These are phyloP conservation scores for Scolopax rusticola DNA, from an alignment of 2,797 vertebrate species.

Conservation along the genomic window DNA sequence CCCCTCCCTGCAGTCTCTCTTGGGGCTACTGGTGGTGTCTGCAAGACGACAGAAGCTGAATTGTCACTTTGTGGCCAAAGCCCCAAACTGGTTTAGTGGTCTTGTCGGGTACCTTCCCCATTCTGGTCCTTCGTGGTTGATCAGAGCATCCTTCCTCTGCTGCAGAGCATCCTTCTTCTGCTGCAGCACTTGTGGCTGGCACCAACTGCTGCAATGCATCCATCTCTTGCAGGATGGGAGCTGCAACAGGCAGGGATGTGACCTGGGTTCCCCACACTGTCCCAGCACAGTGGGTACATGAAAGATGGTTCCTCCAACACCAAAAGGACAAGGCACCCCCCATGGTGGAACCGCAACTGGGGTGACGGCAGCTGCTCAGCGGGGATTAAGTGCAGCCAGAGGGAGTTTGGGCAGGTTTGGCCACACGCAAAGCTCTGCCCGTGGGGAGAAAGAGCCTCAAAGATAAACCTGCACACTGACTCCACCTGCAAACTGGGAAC, in stretches of 20 bases:
- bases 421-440: background rate
- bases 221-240: background rate
- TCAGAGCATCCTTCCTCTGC: background rate
- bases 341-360: fast-evolving
- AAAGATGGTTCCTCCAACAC: background rate
- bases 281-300: fast-evolving
- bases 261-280: background rate
- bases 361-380: fast-evolving
- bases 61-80: background rate
- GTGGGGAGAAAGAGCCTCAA: background rate
- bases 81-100: background rate
- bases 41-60: background rate
- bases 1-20: background rate
- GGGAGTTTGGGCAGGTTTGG: background rate
- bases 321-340: background rate
- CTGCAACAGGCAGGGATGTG: background rate
- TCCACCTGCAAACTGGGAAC: background rate
- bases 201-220: background rate
- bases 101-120: fast-evolving
- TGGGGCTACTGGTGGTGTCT: fast-evolving
- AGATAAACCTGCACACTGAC: fast-evolving
- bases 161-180: background rate
- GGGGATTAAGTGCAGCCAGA: fast-evolving
- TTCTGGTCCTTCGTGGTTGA: background rate
- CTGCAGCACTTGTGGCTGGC: background rate